These are phyloP conservation scores for Onychostruthus taczanowskii DNA, from an alignment of 2,113 vertebrate genomes.

Conservation along the genomic window DNA sequence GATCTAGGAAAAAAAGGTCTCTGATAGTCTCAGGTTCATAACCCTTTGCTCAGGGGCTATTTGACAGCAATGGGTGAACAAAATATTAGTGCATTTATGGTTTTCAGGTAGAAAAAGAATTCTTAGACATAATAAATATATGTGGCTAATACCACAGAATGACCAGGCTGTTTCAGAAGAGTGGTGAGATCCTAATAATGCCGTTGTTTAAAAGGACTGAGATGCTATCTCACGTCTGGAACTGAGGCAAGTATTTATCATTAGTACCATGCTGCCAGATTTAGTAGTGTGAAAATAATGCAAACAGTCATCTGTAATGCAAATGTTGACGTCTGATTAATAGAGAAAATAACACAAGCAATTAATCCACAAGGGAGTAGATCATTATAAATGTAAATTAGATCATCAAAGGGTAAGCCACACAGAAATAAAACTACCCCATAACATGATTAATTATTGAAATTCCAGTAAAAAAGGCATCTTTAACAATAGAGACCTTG, in stretches of 20 bases:
- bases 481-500: constrained; percentile 28
- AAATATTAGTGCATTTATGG: background rate
- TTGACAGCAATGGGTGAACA: background rate
- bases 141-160: background rate
- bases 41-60: background rate
- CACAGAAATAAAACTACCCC: constrained; percentile 40
- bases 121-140: background rate
- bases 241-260: background rate
- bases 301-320: constrained; percentile 51
- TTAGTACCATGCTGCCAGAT: background rate
- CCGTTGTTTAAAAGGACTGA: background rate
- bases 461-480: background rate
- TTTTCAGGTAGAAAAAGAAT: background rate
- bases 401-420: constrained; percentile 60
- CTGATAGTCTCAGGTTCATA: background rate
- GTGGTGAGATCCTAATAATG: background rate
- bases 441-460: constrained; percentile 54
- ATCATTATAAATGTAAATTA: constrained; percentile 59
- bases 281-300: constrained; percentile 28
- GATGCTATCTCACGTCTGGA: background rate
- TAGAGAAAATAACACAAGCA: constrained; percentile 54
- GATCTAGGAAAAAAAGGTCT: background rate
- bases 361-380: constrained; percentile 45
- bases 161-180: background rate
- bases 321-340: constrained; percentile 59